Percentiles rank a stretch among this genome's conserved stretches.
These are phyloP conservation scores for Elymnias hypermnestra DNA, from an alignment of 1,140 invertebrate genomes.

Conservation along the genomic window DNA sequence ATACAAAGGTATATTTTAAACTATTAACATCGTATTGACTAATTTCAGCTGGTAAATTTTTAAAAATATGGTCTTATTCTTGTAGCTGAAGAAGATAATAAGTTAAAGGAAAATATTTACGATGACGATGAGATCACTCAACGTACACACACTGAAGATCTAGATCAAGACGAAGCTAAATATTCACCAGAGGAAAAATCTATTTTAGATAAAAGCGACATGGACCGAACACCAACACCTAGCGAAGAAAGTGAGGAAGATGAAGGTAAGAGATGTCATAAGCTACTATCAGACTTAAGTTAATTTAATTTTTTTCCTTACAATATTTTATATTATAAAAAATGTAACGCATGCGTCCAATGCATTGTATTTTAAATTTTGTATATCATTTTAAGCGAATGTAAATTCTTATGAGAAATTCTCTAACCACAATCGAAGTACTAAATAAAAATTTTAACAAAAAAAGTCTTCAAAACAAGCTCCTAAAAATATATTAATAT, in stretches of 20 bases:
- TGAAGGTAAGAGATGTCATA: slow-evolving; percentile 64
- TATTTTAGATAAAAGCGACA: slow-evolving; percentile 75
- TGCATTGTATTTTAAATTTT: background rate
- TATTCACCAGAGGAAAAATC: slow-evolving; percentile 85
- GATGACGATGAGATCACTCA: slow-evolving; percentile 59
- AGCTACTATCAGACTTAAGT: no score
- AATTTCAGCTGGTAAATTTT: background rate
- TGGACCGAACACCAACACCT: slow-evolving; percentile 71
- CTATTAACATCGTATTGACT: background rate
- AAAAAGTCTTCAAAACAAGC: no score
- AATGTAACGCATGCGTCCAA: no score
- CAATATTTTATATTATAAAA: no score
- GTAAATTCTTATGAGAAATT: no score
- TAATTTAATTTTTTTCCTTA: no score
- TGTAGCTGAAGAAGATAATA: slow-evolving; percentile 68
- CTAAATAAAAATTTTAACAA: no score
- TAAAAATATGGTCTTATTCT: slow-evolving; percentile 11
- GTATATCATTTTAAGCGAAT: background rate
- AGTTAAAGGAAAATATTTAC: slow-evolving; percentile 62
- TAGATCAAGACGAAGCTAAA: slow-evolving; percentile 81
- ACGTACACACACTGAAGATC: slow-evolving; percentile 54
- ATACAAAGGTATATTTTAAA: slow-evolving; percentile 57
- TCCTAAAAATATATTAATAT: no score
- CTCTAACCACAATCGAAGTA: no score
- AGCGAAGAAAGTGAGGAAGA: slow-evolving; percentile 80